Conservation (phyloP, 2,888 invertebrate genomes). For the Dicranocentrus wangi region DNA sequence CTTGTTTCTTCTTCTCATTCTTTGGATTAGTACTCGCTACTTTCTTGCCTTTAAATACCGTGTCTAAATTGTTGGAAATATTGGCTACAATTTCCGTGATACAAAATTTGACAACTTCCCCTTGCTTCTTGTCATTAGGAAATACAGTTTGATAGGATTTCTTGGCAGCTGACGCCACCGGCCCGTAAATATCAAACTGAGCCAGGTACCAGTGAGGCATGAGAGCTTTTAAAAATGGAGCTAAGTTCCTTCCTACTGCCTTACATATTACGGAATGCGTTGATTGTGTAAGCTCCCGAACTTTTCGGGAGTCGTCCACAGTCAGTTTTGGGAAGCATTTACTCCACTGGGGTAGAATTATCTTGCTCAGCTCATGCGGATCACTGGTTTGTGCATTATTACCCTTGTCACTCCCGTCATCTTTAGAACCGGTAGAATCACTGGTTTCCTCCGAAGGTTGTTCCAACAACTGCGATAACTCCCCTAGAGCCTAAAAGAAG, state of each 20-base stretch:
- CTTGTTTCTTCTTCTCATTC: slow-evolving; percentile 35
- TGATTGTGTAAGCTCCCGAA: slow-evolving; percentile 64
- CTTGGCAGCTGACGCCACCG: slow-evolving; percentile 84
- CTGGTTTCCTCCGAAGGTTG: neutral
- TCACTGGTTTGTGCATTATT: slow-evolving; percentile 24
- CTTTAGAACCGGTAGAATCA: neutral
- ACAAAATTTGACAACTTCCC: slow-evolving; percentile 87
- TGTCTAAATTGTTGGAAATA: slow-evolving; percentile 42
- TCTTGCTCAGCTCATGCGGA: slow-evolving; percentile 41
- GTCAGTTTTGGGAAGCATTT: slow-evolving; percentile 63
- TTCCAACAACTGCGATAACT: slow-evolving; percentile 54
- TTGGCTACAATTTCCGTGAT: slow-evolving; percentile 83
- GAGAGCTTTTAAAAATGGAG: slow-evolving; percentile 85
- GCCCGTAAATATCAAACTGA: slow-evolving; percentile 89
- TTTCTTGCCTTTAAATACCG: slow-evolving; percentile 23
- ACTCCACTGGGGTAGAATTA: slow-evolving; percentile 53
- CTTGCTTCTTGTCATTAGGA: slow-evolving; percentile 82
- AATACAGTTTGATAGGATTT: slow-evolving; percentile 86
- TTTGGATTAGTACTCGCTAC: neutral
- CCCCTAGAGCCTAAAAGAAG: slow-evolving; percentile 62
- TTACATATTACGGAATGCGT: slow-evolving; percentile 63
- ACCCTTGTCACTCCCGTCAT: neutral
- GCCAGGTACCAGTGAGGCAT: slow-evolving; percentile 89
- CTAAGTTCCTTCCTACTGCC: slow-evolving; percentile 83
- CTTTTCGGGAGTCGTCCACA: slow-evolving; percentile 69